A percentile compares a stretch with the other conserved stretches of the same genome.
These are phyloP conservation scores for Pica pica DNA, from an alignment of 2,113 vertebrate genomes.

Conservation along the genomic window DNA sequence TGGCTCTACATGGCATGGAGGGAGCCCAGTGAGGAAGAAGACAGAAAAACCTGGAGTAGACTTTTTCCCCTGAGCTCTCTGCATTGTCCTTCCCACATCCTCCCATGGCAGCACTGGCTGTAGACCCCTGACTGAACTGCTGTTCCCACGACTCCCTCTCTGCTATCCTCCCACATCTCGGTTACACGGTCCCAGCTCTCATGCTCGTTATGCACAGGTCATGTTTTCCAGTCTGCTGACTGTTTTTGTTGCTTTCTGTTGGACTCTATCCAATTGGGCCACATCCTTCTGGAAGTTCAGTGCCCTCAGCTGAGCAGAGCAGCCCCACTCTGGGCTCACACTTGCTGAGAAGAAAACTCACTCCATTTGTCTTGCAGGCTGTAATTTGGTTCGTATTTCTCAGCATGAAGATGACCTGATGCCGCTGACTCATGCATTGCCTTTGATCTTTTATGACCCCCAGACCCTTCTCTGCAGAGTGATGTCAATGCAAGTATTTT, in stretches of 20 bases:
- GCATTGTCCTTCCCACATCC: fast-evolving
- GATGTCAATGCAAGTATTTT: not conserved
- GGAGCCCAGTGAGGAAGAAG: not conserved
- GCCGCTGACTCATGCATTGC: not conserved
- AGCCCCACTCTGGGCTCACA: not conserved
- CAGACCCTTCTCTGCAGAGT: not conserved
- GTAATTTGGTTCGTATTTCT: conserved; percentile 2
- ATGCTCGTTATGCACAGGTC: not conserved
- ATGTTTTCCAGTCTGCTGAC: not conserved
- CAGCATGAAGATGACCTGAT: not conserved
- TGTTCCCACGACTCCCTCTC: not conserved
- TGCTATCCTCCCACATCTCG: fast-evolving
- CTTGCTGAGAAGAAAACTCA: not conserved
- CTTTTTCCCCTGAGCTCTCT: not conserved
- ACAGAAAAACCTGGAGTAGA: not conserved
- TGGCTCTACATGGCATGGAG: not conserved
- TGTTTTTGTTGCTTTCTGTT: not conserved
- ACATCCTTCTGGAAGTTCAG: not conserved
- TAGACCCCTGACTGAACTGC: not conserved
- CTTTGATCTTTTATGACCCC: not conserved
- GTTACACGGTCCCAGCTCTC: not conserved
- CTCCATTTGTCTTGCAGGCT: not conserved
- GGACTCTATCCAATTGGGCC: not conserved
- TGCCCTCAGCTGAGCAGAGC: not conserved
- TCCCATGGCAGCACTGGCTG: not conserved